Conservation (phyloP, 2,113 vertebrate genomes). For the Porphyrio hochstetteri region DNA sequence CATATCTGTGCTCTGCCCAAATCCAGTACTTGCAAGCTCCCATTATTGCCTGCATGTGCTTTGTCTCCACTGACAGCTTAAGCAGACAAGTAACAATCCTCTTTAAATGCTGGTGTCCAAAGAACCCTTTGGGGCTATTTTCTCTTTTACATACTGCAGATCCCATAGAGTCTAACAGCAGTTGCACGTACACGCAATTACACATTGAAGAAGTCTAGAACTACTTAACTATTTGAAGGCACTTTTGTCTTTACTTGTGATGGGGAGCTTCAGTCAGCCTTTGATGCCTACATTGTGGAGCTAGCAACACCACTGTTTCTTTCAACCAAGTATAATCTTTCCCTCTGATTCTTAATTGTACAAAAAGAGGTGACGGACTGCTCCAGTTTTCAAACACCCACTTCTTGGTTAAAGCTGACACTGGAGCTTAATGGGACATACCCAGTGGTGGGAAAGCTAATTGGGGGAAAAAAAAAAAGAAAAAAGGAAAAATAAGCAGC, state of each 20-base stretch:
- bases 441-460: neutral
- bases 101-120: neutral
- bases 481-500: no score
- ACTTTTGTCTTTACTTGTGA: neutral
- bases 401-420: neutral
- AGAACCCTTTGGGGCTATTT: neutral
- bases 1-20: neutral
- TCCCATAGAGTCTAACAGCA: conserved; percentile 12
- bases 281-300: conserved; percentile 6
- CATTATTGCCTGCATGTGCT: neutral
- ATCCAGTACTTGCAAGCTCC: neutral
- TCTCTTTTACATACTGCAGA: neutral
- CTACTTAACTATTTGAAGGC: neutral
- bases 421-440: neutral
- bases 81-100: neutral
- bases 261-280: conserved; percentile 35
- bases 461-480: accelerated
- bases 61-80: neutral
- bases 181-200: neutral
- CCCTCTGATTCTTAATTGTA: neutral
- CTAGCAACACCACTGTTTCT: neutral
- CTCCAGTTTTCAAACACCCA: neutral
- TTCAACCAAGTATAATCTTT: neutral
- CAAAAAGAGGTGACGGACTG: neutral
- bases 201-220: conserved; percentile 1